Evolutionary conservation across 2,888 invertebrate genomes (phyloP).

Genomic region (Nipponacmea schrenckii): DNA sequence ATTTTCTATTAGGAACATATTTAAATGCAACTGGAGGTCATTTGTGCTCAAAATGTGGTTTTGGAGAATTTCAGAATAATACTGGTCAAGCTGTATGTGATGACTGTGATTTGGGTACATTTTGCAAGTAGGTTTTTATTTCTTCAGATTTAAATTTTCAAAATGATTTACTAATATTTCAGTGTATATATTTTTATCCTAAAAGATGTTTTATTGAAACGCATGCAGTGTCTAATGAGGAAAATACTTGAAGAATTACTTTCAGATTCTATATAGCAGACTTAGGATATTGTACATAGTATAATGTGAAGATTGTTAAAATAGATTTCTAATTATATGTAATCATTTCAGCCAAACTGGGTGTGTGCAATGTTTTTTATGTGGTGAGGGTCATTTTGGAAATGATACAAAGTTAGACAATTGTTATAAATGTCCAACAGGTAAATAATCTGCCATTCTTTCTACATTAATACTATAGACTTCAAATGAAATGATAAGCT

Average conservation of each 20-base stretch:
- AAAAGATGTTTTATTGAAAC: too few relatives aligned
- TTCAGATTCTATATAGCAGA: too few relatives aligned
- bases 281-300: too few relatives aligned
- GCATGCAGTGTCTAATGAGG: too few relatives aligned
- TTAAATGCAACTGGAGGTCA: neutral
- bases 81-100: neutral
- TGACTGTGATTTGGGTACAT: neutral
- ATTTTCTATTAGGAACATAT: neutral
- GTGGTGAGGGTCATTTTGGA: conserved; percentile 4
- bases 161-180: too few relatives aligned
- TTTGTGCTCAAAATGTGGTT: neutral
- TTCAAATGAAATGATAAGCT: too few relatives aligned
- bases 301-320: too few relatives aligned
- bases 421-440: neutral
- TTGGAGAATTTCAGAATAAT: neutral
- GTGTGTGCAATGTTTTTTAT: neutral
- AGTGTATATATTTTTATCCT: too few relatives aligned
- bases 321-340: too few relatives aligned
- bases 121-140: neutral
- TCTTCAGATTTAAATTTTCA: too few relatives aligned
- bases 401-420: neutral
- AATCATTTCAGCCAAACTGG: neutral
- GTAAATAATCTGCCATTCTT: neutral
- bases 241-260: too few relatives aligned
- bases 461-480: too few relatives aligned